These are phyloP conservation scores for Rhinoraja longicauda DNA, from an alignment of 2,797 vertebrate genomes.

Conservation along the genomic window DNA sequence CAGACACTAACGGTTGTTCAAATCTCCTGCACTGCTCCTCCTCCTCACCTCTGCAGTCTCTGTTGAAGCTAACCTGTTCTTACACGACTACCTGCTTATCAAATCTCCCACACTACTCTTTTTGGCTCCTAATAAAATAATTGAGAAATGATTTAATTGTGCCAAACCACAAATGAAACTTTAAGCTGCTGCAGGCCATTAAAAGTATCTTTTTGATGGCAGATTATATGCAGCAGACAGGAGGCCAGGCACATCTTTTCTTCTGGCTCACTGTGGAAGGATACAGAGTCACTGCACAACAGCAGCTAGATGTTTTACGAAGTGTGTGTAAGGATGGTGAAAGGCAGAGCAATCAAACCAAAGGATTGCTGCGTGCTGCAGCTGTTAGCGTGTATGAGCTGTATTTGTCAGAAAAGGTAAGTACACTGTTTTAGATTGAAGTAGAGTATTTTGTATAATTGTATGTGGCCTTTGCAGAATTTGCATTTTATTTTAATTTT, in stretches of 20 bases:
- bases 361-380: conserved; percentile 83
- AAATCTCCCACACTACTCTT: too few relatives aligned
- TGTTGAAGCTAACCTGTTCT: too few relatives aligned
- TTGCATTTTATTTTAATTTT: too few relatives aligned
- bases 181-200: neutral
- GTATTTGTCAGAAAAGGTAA: conserved; percentile 95
- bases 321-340: conserved; percentile 79
- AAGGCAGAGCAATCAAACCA: conserved; percentile 84
- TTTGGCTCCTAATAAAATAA: neutral
- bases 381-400: conserved; percentile 92
- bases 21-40: too few relatives aligned
- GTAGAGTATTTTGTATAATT: neutral
- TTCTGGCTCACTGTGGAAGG: conserved; percentile 99
- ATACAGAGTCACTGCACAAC: conserved; percentile 93
- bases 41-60: too few relatives aligned
- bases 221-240: conserved; percentile 98
- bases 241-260: conserved; percentile 93
- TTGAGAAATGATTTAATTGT: neutral
- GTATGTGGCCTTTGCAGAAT: too few relatives aligned
- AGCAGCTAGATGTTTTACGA: conserved; percentile 87
- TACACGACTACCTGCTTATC: too few relatives aligned
- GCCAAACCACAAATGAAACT: neutral
- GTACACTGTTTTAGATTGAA: neutral
- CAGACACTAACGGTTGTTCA: too few relatives aligned
- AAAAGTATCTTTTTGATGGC: conserved; percentile 36